Conservation (phyloP, 2,888 invertebrate species). For the Pterostichus madidus region DNA sequence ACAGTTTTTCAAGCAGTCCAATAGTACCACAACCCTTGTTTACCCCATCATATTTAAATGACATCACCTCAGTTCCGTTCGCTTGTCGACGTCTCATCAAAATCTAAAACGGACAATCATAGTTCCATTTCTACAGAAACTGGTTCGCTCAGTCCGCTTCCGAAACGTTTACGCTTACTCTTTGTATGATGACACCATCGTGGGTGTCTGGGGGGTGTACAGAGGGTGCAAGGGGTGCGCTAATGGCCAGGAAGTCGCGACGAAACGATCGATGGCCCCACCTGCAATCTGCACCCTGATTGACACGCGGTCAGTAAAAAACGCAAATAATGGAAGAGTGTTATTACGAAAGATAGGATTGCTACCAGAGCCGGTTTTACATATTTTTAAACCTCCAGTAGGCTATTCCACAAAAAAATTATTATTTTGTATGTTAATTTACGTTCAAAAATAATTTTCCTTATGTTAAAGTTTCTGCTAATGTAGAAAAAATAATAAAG, state of each 20-base stretch:
- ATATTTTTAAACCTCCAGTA: too few relatives aligned
- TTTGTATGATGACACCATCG: slow-evolving; percentile 35
- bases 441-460: too few relatives aligned
- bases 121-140: not conserved
- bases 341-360: too few relatives aligned
- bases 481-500: too few relatives aligned
- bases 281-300: slow-evolving; percentile 40
- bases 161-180: slow-evolving; percentile 53
- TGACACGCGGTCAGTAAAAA: slow-evolving; percentile 10
- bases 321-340: not conserved
- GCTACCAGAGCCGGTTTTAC: too few relatives aligned
- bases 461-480: too few relatives aligned
- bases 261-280: slow-evolving; percentile 39
- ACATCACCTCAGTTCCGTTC: slow-evolving; percentile 11
- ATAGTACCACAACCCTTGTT: not conserved
- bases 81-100: not conserved
- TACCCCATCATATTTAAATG: slow-evolving; percentile 16
- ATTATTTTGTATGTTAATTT: too few relatives aligned
- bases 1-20: too few relatives aligned
- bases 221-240: slow-evolving; percentile 30
- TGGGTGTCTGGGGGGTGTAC: not conserved
- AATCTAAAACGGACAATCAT: not conserved
- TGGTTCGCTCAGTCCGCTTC: slow-evolving; percentile 10
- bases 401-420: too few relatives aligned
- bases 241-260: slow-evolving; percentile 63